phyloP scores from a whole-genome alignment of 2,113 vertebrate species.

The Chrysemys picta region DNA sequence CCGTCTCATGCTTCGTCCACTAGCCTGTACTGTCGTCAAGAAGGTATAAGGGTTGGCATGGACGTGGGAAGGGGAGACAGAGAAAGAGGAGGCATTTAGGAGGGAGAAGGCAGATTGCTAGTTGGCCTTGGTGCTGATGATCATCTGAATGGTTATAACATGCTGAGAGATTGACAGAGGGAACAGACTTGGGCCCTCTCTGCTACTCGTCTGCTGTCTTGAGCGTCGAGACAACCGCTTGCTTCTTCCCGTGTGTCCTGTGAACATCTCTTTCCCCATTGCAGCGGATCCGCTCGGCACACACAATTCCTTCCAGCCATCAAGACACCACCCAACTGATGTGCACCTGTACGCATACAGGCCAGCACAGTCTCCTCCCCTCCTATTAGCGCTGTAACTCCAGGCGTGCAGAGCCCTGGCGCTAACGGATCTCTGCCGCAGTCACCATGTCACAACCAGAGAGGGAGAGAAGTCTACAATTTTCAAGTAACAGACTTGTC shows the following conservation, averaged over 20 bases:
- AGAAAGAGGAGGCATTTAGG: neutral
- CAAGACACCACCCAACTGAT: neutral
- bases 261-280: neutral
- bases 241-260: neutral
- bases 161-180: neutral
- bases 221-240: neutral
- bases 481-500: neutral
- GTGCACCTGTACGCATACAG: neutral
- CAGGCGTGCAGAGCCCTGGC: neutral
- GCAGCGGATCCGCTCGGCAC: neutral
- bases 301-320: neutral
- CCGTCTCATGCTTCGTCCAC: neutral
- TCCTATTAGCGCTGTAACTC: neutral
- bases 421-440: neutral
- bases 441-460: neutral
- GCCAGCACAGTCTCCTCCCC: neutral
- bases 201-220: neutral
- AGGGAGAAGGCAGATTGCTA: accelerated
- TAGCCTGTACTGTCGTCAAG: neutral
- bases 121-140: accelerated
- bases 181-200: neutral
- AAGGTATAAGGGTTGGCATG: neutral
- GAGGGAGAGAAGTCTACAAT: neutral
- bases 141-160: neutral
- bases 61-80: neutral